Evolutionary conservation across 2,888 invertebrate genomes (phyloP).

Genomic region (Mythimna loreyi): DNA sequence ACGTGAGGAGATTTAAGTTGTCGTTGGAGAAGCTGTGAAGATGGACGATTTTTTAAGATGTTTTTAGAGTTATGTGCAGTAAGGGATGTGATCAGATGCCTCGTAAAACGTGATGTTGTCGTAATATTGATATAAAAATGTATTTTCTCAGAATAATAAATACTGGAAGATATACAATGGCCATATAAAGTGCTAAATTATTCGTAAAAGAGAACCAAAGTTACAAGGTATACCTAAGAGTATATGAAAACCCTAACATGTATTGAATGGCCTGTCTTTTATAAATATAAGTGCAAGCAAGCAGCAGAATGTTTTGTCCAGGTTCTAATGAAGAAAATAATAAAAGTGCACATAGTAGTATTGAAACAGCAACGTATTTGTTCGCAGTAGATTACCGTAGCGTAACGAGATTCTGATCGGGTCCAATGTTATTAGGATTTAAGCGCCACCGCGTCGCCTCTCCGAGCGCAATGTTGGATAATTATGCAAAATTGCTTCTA

Average conservation of each 20-base stretch:
- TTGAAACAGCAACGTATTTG: constrained; percentile 80
- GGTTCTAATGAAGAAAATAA: constrained; percentile 55
- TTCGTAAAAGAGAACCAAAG: not conserved
- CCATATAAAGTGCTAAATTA: not conserved
- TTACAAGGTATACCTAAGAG: not conserved
- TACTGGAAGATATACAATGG: constrained; percentile 6
- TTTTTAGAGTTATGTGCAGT: constrained; percentile 58
- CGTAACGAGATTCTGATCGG: constrained; percentile 88
- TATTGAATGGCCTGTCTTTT: not conserved
- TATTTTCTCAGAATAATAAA: constrained; percentile 41
- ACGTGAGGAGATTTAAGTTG: constrained; percentile 88
- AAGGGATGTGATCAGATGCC: constrained; percentile 50
- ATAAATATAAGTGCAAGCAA: not conserved
- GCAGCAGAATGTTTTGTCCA: constrained; percentile 22
- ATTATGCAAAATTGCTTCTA: constrained; percentile 90
- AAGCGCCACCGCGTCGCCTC: constrained; percentile 84
- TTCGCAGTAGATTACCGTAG: constrained; percentile 83
- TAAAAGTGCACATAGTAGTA: constrained; percentile 65
- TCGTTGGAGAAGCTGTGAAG: constrained; percentile 75
- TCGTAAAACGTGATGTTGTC: constrained; percentile 52
- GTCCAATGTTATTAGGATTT: constrained; percentile 88
- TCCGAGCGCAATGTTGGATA: constrained; percentile 80
- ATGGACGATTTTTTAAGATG: constrained; percentile 68
- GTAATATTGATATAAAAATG: constrained; percentile 49
- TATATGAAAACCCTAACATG: not conserved